Base-by-base conservation (phyloP, 2,797 vertebrate genomes). In the Epinephelus malabaricus region DNA sequence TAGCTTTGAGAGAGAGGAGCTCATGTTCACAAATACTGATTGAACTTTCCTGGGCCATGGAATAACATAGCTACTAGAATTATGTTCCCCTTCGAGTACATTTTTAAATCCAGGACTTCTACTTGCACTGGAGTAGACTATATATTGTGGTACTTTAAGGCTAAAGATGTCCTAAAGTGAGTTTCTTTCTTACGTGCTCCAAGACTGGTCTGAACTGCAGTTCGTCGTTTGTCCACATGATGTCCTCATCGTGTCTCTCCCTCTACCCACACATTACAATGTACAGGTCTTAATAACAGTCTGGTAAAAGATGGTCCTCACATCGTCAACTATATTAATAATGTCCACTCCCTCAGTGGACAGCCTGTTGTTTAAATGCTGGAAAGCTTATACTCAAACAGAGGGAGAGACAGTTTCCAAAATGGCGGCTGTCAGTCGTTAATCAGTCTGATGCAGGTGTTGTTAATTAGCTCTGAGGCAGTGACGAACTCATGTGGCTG, bases 381-480 rank as follows among this genome's bases (percentile, higher is more conserved):
- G 0, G 0, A 4, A 6, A 43, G 50, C 11, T 3, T 0, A 2
- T 15, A 4, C n/a, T 7, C 23, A 46, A 6, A 10, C 40, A 19
- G 4, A 34, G 3, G 9, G 5, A 7, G n/a, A 69, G 25, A 25
- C 18, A 60, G 18, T 3, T 49, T 18, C 18, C 40, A 67, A 71
- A 61, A 78, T 45, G 62, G 53, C 53, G 58, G 15, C 14, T 4
- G 50, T 47, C 1, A 0, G 43, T 4, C 6, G 3, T 59, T 23
- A 73, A 80, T 69, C 6, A 69, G 64, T 55, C 5, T 13, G 0
- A 18, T 18, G 9, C 86, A 84, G 88, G 71, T 86, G 88, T 68
- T 43, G 34, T 49, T 80, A 30, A 87, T 89, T 34, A 66, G 58
- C 2, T 27, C 6, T 0, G 19, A 50, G 18, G 34, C 40, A 5